A percentile compares a stretch with the other conserved stretches of the same genome.
phyloP scores from a whole-genome alignment of 2,888 invertebrate species.

The Blera fallax region DNA sequence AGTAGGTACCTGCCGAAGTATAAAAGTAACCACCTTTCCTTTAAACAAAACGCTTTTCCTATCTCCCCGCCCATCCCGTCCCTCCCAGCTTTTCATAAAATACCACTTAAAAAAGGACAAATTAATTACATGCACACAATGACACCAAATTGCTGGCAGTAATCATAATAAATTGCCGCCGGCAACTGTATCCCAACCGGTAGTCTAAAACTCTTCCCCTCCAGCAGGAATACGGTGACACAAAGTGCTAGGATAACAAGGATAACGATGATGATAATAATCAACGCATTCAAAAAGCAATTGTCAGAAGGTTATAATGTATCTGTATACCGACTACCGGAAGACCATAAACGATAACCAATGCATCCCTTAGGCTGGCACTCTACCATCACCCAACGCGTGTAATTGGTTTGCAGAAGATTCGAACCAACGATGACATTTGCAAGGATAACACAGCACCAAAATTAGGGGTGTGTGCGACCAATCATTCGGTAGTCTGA shows the following conservation, averaged over 20 bases:
- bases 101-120: slow-evolving; percentile 34
- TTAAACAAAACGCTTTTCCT: background rate
- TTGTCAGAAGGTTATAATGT: slow-evolving; percentile 53
- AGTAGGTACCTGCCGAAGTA: background rate
- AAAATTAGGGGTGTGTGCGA: slow-evolving; percentile 40
- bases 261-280: slow-evolving; percentile 64
- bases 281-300: slow-evolving; percentile 68
- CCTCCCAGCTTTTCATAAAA: background rate
- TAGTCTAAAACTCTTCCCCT: background rate
- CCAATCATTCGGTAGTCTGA: background rate
- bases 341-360: slow-evolving; percentile 46
- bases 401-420: slow-evolving; percentile 51
- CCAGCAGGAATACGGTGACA: background rate
- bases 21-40: background rate
- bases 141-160: slow-evolving; percentile 20
- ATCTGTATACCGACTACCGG: slow-evolving; percentile 26
- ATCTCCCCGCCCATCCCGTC: background rate
- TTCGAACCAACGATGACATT: slow-evolving; percentile 26
- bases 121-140: slow-evolving; percentile 37
- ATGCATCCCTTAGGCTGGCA: slow-evolving; percentile 32
- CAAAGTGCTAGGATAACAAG: slow-evolving; percentile 47
- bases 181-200: slow-evolving; percentile 19
- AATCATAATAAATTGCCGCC: slow-evolving; percentile 5
- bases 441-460: slow-evolving; percentile 31
- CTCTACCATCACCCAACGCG: background rate